Evolutionary conservation across 2,888 invertebrate species (phyloP).

Genomic region (Heliconius ismenius): DNA sequence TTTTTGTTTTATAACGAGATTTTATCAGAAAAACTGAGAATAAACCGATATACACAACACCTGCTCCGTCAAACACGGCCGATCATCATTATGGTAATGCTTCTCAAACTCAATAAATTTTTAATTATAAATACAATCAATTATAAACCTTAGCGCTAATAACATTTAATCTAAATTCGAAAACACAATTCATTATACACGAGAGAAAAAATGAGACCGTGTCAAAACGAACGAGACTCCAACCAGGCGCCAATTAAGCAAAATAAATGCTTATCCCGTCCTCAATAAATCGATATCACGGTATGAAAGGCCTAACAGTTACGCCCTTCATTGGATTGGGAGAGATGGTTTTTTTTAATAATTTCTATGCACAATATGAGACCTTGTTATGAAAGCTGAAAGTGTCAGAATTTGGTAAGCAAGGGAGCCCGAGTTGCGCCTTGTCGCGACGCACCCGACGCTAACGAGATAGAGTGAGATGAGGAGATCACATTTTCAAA

Average conservation of each 20-base stretch:
- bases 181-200: conserved; percentile 50
- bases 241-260: conserved; percentile 73
- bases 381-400: conserved; percentile 79
- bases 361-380: conserved; percentile 69
- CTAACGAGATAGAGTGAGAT: conserved; percentile 78
- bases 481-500: conserved; percentile 58
- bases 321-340: conserved; percentile 75
- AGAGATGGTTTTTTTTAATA: conserved; percentile 60
- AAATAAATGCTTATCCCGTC: conserved; percentile 77
- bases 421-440: conserved; percentile 78
- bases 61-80: conserved; percentile 78
- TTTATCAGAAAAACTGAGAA: conserved; percentile 79
- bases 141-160: conserved; percentile 59
- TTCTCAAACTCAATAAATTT: conserved; percentile 60
- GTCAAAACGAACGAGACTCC: conserved; percentile 70
- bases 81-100: conserved; percentile 78
- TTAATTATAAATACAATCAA: conserved; percentile 48
- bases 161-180: conserved; percentile 59
- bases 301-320: conserved; percentile 66
- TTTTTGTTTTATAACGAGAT: conserved; percentile 75
- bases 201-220: conserved; percentile 59
- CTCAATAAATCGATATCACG: conserved; percentile 77
- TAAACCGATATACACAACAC: conserved; percentile 77
- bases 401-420: conserved; percentile 80
- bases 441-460: conserved; percentile 72